Evolutionary conservation across 2,113 vertebrate species (phyloP).

Genomic region (Grantiella picta): DNA sequence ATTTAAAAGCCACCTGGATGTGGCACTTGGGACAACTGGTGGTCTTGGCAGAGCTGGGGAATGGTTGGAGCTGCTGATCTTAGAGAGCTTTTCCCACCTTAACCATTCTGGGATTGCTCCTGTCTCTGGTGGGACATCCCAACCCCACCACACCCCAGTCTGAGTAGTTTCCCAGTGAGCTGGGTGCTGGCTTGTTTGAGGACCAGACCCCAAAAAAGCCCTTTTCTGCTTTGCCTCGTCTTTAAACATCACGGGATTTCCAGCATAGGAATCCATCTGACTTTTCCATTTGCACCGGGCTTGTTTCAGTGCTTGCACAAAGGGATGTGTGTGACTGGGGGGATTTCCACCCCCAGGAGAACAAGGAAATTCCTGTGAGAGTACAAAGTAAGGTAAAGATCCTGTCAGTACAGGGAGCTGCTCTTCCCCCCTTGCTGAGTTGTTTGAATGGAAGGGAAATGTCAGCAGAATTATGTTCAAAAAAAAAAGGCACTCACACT

Average conservation of each 20-base stretch:
- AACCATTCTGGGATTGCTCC: neutral
- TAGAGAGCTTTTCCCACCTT: neutral
- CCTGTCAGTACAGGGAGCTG: neutral
- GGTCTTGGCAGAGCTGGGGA: neutral
- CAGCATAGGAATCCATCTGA: neutral
- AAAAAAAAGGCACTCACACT: neutral
- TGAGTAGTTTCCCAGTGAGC: neutral
- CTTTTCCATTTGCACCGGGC: neutral
- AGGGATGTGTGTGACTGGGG: neutral
- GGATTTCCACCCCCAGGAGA: neutral
- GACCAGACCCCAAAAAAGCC: neutral
- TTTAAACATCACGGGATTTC: fast-evolving
- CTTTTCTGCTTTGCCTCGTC: neutral
- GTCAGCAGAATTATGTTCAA: neutral
- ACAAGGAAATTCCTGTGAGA: neutral
- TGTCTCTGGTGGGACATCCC: neutral
- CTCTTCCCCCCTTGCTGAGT: constrained; percentile 8
- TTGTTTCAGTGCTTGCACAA: neutral
- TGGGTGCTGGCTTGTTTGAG: neutral
- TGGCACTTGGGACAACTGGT: neutral
- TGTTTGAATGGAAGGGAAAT: constrained; percentile 20
- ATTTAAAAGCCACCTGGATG: neutral
- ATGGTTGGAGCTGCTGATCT: neutral
- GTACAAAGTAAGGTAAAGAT: constrained; percentile 20
- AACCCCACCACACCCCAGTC: neutral